Evolutionary conservation across 2,888 invertebrate genomes (phyloP).

Genomic region (Lepidocyrtinus sp.): DNA sequence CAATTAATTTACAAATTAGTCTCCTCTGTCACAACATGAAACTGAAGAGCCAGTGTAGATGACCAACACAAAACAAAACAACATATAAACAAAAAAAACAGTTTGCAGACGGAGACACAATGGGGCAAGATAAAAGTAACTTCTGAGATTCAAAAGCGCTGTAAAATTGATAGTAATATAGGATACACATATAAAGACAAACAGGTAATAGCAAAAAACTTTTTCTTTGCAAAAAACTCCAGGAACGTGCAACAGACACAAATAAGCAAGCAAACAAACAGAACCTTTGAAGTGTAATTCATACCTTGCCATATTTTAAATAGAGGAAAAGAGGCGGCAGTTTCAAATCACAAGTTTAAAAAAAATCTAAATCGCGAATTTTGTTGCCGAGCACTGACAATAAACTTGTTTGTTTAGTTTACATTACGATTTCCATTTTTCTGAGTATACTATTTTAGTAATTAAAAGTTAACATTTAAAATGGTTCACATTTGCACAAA

Average conservation of each 20-base stretch:
- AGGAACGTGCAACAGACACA: conserved; percentile 62
- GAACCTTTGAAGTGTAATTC: conserved; percentile 62
- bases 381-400: too few species aligned
- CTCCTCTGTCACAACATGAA: not conserved
- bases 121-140: conserved; percentile 61
- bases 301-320: conserved; percentile 85
- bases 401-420: too few species aligned
- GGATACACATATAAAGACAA: conserved; percentile 22
- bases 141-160: conserved; percentile 55
- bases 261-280: conserved; percentile 66
- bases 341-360: too few species aligned
- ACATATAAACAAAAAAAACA: conserved; percentile 37
- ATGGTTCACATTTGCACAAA: too few species aligned
- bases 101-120: conserved; percentile 62
- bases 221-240: conserved; percentile 31
- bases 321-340: too few species aligned
- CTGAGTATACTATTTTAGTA: too few species aligned
- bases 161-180: conserved; percentile 19
- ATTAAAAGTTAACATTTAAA: too few species aligned
- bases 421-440: too few species aligned
- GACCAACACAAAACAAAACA: conserved; percentile 34
- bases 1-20: not conserved
- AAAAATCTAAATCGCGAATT: too few species aligned
- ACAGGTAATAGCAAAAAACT: not conserved
- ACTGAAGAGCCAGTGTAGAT: too few species aligned